Base-by-base conservation (phyloP, 2,888 invertebrate genomes). In the Dichetophora obliterata region DNA sequence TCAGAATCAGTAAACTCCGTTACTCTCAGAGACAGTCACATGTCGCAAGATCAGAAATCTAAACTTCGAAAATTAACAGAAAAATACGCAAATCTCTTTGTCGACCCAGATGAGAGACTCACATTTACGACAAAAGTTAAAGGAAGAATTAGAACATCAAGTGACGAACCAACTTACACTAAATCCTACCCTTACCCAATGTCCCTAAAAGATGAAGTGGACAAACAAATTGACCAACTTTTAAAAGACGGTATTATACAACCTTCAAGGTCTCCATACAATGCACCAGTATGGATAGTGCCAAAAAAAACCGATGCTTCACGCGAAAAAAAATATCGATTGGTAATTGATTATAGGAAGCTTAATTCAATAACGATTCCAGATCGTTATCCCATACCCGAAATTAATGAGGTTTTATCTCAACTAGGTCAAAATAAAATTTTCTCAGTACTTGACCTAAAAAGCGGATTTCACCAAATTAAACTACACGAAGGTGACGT, bases 271-370 rank as follows among this genome's bases (percentile, higher is more conserved):
- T 69, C 69, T 5, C 52, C 66, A 31, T 66, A 66, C 43, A 75
- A 75, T 54, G 43, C n/a, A 19, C 75, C 52, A 76, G 43, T 11
- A 43, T 43, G 14, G 43, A 43, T 43, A 43, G 43, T 43, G 1
- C 43, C 43, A 43, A 43, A 76, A 72, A n/a, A 76, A 75, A 31
- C 54, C 19, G 72, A 70, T 59, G 65, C 68, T 22, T 48, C 52
- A 5, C 70, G 65, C 8, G 66, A 77, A 22, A 69, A n/a, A n/a
- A 57, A 77, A 57, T 74, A 71, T n/a, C 63, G 77, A 61, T 57
- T 77, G 63, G 77, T 69, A 19, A 75, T 77, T 8, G 75, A 77
- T 50, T 77, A 73, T 34, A 70, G 61, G 16, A 74, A 77, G 48
- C 59, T 59, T 14, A 59, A 59, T 22, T 24, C 59, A 59, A 22